Conservation (phyloP, 2,888 invertebrate genomes). For the Gymnosoma rotundatum region DNA sequence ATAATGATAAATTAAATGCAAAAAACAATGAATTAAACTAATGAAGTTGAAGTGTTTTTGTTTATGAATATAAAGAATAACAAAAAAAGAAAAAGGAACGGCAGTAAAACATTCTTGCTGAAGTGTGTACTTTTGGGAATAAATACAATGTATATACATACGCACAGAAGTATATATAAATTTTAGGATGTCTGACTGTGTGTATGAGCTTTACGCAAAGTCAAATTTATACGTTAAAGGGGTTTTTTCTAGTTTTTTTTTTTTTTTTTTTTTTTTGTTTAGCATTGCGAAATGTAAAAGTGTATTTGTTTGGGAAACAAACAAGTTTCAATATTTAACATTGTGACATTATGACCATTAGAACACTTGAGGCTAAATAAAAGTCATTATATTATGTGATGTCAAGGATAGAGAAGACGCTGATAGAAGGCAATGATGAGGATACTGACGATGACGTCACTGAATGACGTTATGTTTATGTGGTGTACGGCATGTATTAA, state of each 20-base stretch:
- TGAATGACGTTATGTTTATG: slow-evolving; percentile 3
- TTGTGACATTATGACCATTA: slow-evolving; percentile 50
- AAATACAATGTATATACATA: too few relatives aligned
- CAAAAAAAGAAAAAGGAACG: neutral
- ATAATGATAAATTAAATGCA: slow-evolving; percentile 22
- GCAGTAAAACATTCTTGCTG: neutral
- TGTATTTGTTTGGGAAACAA: neutral
- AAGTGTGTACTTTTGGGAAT: slow-evolving; percentile 7
- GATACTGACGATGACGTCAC: neutral
- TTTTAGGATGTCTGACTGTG: neutral
- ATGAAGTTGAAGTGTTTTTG: slow-evolving; percentile 50
- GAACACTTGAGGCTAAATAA: slow-evolving; percentile 51
- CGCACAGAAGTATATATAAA: neutral
- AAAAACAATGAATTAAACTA: slow-evolving; percentile 61
- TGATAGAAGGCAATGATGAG: neutral
- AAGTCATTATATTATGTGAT: slow-evolving; percentile 54
- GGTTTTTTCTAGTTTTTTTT: neutral
- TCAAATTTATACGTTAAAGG: neutral
- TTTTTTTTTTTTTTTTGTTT: too few relatives aligned
- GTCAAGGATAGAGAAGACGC: slow-evolving; percentile 13
- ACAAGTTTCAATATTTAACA: slow-evolving; percentile 15
- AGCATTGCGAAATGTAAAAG: neutral
- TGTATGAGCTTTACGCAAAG: neutral
- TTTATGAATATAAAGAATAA: neutral
- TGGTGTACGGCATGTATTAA: slow-evolving; percentile 18